Evolutionary conservation across 2,797 vertebrate genomes (phyloP).

Genomic region (Oreortyx pictus): DNA sequence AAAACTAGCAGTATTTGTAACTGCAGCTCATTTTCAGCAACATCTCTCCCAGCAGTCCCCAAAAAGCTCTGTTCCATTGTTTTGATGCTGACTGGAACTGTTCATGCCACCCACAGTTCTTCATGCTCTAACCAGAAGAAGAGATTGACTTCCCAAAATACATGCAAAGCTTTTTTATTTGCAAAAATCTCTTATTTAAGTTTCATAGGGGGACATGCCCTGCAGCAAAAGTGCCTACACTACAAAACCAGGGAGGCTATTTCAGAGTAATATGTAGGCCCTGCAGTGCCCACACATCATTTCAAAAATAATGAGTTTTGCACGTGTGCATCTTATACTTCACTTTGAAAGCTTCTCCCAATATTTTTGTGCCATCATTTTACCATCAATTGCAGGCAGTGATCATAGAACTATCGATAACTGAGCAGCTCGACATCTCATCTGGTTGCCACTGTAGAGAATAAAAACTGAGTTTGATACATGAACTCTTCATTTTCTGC

Average conservation of each 20-base stretch:
- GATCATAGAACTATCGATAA: neutral
- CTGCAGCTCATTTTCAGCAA: neutral
- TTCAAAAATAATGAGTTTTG: neutral
- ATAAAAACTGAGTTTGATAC: neutral
- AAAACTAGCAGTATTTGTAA: neutral
- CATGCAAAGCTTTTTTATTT: neutral
- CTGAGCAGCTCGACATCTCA: neutral
- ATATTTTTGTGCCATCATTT: constrained; percentile 5
- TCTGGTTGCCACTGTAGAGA: neutral
- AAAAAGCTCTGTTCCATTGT: neutral
- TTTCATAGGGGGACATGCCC: neutral
- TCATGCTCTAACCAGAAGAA: neutral
- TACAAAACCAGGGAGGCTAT: neutral
- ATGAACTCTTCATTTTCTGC: neutral
- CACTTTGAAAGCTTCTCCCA: neutral
- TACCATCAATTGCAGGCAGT: neutral
- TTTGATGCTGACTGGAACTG: neutral
- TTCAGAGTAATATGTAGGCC: neutral
- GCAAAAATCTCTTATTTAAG: neutral
- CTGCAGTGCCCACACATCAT: fast-evolving
- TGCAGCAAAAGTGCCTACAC: neutral
- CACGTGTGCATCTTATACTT: neutral
- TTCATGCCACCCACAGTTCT: neutral
- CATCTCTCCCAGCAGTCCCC: neutral
- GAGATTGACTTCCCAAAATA: neutral